These are phyloP conservation scores for Rhyacichthys aspro DNA, from an alignment of 2,797 vertebrate species.

Conservation along the genomic window DNA sequence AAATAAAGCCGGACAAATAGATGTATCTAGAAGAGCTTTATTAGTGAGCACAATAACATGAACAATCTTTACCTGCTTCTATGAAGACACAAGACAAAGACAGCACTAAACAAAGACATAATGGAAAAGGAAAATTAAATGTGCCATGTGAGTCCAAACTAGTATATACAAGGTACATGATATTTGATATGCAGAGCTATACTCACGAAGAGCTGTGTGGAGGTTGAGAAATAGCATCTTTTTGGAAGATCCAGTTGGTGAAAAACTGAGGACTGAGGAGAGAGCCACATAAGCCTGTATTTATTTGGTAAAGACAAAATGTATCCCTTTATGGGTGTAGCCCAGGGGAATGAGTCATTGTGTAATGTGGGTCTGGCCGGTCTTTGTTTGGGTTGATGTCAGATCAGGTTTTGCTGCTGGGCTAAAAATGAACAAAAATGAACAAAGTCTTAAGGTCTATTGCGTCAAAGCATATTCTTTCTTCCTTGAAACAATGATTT, in stretches of 20 bases:
- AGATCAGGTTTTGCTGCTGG: too few species aligned
- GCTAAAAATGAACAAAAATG: too few species aligned
- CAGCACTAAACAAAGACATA: conserved; percentile 29
- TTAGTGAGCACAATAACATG: not conserved
- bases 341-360: not conserved
- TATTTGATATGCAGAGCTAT: not conserved
- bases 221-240: conserved; percentile 14
- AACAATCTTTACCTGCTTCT: conserved; percentile 31
- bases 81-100: conserved; percentile 13
- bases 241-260: not conserved
- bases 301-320: not conserved
- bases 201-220: conserved; percentile 18
- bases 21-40: not conserved
- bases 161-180: not conserved
- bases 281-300: not conserved
- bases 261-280: not conserved
- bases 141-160: too few species aligned
- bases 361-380: not conserved
- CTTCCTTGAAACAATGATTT: too few species aligned
- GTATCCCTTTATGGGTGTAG: not conserved
- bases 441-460: too few species aligned
- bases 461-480: too few species aligned
- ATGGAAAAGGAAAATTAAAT: not conserved
- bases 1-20: not conserved
- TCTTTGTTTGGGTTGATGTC: too few species aligned